Base-by-base conservation (phyloP, 2,888 invertebrate species). In the Drosophila vallismaia region DNA sequence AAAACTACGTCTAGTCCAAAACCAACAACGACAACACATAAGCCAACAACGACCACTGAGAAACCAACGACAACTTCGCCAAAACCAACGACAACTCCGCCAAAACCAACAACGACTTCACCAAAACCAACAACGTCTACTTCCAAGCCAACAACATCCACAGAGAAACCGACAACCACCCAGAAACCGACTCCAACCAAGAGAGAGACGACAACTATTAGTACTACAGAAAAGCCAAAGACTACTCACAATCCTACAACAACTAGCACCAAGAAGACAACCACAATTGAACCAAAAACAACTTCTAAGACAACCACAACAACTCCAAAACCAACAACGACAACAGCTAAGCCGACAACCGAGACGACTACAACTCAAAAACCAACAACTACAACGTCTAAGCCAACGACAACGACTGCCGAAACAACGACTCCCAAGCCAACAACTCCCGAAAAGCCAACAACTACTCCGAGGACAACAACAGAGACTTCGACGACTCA, bases 81-180 rank as follows among this genome's bases (percentile, higher is more conserved):
- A 0, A 45, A 46, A 9, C 29, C 49, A n/a, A 31, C 54, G 3
- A 12, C 26, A 9, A 54, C 68, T 19, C 26, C 51, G 1, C 33
- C 8, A 24, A 42, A 44, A 50, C 50, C 14, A 44, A 38, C 54
- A 6, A 60, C 54, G 0, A 45, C 56, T 12, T 53, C 64, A 8
- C 12, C n/a, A 0, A 7, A n/a, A 26, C 28, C 55, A n/a, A 44
- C 67, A 1, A 49, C 51, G 0, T 45, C 51, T 3, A 8, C 50
- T 0, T 9, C 12, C 1, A 26, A 45, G 8, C 33, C 66, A 29
- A 44, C 54, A 9, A 9, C 29, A 0, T 42, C 46, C 19, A 62
- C 51, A 4, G 6, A 38, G 14, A 50, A 29, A 0, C 31, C 53
- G 0, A 50, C 50, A 12, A 62, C 57, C 0, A 38, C 49, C 4